Evolutionary conservation across 2,888 invertebrate species (phyloP).

Genomic region (Yponomeuta malinellus): DNA sequence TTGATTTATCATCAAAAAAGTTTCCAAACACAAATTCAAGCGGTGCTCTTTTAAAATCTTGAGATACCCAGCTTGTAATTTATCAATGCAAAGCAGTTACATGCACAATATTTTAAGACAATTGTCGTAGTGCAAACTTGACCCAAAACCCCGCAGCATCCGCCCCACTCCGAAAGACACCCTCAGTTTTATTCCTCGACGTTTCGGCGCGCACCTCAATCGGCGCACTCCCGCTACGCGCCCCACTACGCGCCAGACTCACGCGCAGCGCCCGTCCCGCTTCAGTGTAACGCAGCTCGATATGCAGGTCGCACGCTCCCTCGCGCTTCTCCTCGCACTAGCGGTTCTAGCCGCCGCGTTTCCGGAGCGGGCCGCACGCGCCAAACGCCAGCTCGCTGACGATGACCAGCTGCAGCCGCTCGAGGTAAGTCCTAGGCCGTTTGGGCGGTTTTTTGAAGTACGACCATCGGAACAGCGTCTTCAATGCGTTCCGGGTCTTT

Average conservation of each 20-base stretch:
- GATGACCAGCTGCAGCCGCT: conserved; percentile 61
- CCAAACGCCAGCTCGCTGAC: conserved; percentile 55
- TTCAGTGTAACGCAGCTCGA: conserved; percentile 30
- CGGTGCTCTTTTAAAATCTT: too few relatives aligned
- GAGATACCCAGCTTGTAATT: too few relatives aligned
- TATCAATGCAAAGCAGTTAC: too few relatives aligned
- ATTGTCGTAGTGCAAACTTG: background rate
- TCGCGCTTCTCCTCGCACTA: conserved; percentile 26
- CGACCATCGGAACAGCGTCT: too few relatives aligned
- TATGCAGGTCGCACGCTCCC: conserved; percentile 31
- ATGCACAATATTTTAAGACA: too few relatives aligned
- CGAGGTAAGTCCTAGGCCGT: conserved; percentile 39
- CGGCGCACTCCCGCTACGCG: conserved; percentile 15
- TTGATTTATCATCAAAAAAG: too few relatives aligned
- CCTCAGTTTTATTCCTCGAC: conserved; percentile 7
- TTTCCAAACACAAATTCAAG: too few relatives aligned
- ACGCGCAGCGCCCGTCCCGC: conserved; percentile 12
- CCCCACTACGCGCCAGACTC: conserved; percentile 9
- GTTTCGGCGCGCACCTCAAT: conserved; percentile 2
- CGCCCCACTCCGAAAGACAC: conserved; percentile 6
- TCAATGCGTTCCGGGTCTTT: too few relatives aligned
- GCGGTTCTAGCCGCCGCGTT: conserved; percentile 29
- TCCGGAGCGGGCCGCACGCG: conserved; percentile 28
- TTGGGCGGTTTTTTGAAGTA: background rate
- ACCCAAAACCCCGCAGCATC: conserved; percentile 1